These are phyloP conservation scores for Chlamydotis undulata DNA, from an alignment of 2,113 vertebrate genomes.

Conservation along the genomic window DNA sequence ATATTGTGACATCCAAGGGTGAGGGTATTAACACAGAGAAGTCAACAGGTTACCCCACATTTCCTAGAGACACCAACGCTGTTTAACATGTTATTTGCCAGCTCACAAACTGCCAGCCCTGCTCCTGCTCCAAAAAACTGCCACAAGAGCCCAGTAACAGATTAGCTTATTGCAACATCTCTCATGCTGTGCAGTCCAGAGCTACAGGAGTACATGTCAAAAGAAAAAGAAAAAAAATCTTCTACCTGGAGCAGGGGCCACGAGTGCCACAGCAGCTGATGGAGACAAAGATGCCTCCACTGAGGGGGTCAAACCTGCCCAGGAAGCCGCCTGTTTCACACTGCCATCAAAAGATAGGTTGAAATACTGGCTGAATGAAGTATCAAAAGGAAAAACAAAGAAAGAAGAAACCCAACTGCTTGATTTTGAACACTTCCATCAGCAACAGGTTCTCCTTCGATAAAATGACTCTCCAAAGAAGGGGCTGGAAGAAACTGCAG, in stretches of 20 bases:
- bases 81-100: no score
- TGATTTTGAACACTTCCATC: neutral
- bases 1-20: accelerated
- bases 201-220: neutral
- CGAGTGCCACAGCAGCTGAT: neutral
- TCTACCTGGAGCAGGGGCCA: neutral
- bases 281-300: neutral
- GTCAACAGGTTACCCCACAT: neutral
- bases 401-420: accelerated
- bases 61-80: neutral
- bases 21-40: neutral
- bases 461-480: neutral
- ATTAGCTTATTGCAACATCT: accelerated
- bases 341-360: neutral
- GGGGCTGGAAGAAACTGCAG: neutral
- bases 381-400: neutral
- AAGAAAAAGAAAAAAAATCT: neutral
- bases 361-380: neutral
- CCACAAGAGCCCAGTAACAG: neutral
- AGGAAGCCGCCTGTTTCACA: neutral
- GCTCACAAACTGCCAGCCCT: neutral
- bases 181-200: neutral
- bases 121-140: neutral
- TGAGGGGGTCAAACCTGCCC: neutral
- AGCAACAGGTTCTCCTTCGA: neutral